phyloP scores from a whole-genome alignment of 1,140 invertebrate species.

The Drosophila tropicalis region DNA sequence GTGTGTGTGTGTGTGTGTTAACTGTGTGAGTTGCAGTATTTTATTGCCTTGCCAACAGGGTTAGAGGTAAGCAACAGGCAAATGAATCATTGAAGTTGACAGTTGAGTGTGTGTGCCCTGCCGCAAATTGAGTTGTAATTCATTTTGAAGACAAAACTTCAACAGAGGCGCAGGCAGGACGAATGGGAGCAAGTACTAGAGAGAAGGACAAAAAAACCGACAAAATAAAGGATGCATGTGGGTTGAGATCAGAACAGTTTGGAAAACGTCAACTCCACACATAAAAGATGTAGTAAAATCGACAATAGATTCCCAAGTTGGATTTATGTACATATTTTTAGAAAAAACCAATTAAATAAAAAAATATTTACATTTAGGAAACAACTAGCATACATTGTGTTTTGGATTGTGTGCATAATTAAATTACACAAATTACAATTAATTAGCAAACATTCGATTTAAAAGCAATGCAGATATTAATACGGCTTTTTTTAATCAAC shows the following conservation, averaged over 20 bases:
- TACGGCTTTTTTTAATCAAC: too few species aligned
- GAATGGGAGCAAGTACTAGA: background rate
- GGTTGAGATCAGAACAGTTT: background rate
- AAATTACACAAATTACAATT: too few species aligned
- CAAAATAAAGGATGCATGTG: background rate
- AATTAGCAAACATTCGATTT: background rate
- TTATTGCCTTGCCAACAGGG: conserved; percentile 26
- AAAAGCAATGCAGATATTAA: background rate
- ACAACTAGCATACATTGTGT: too few species aligned
- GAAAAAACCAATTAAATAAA: background rate
- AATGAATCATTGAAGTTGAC: conserved; percentile 51
- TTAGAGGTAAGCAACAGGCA: conserved; percentile 34
- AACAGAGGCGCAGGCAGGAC: background rate
- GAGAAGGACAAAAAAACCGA: background rate
- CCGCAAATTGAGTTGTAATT: conserved; percentile 46
- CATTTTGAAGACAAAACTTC: conserved; percentile 27
- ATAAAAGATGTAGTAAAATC: background rate
- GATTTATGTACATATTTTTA: too few species aligned
- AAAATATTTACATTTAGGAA: background rate
- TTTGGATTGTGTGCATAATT: too few species aligned
- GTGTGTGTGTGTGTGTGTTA: conserved; percentile 7
- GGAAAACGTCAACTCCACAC: background rate
- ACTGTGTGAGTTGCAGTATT: conserved; percentile 1
- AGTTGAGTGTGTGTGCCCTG: conserved; percentile 25
- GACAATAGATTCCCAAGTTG: too few species aligned